Evolutionary conservation across 2,888 invertebrate genomes (phyloP).

Genomic region (Petrophora chlorosata): DNA sequence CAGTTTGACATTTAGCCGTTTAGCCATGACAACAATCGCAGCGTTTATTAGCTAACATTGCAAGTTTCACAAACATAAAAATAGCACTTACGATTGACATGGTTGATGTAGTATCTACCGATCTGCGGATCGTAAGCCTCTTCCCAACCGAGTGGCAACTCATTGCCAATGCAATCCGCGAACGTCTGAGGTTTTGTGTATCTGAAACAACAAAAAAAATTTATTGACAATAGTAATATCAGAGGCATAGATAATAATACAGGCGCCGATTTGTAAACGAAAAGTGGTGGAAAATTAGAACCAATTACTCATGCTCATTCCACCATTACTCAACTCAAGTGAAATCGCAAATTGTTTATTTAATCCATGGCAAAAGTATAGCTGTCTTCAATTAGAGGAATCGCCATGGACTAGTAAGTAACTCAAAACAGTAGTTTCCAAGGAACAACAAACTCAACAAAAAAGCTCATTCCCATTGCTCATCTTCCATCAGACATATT

Average conservation of each 20-base stretch:
- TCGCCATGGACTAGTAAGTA: no score
- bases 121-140: constrained; percentile 97
- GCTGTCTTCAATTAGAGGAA: no score
- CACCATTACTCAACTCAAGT: no score
- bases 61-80: no score
- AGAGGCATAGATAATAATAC: constrained; percentile 3
- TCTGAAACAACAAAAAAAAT: constrained; percentile 85
- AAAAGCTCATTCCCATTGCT: constrained; percentile 25
- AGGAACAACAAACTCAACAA: constrained; percentile 16
- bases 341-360: no score
- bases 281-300: no score
- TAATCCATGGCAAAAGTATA: no score
- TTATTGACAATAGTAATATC: neutral
- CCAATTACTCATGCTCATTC: no score
- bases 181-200: constrained; percentile 98
- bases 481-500: constrained; percentile 30
- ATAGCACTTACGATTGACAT: constrained; percentile 93
- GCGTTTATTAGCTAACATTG: no score
- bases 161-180: constrained; percentile 99
- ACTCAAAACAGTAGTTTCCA: constrained; percentile 25
- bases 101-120: constrained; percentile 98
- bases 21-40: no score
- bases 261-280: no score
- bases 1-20: no score
- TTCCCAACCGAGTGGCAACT: constrained; percentile 98